These are phyloP conservation scores for Cheilosia vulpina DNA, from an alignment of 2,888 invertebrate genomes.

Conservation along the genomic window DNA sequence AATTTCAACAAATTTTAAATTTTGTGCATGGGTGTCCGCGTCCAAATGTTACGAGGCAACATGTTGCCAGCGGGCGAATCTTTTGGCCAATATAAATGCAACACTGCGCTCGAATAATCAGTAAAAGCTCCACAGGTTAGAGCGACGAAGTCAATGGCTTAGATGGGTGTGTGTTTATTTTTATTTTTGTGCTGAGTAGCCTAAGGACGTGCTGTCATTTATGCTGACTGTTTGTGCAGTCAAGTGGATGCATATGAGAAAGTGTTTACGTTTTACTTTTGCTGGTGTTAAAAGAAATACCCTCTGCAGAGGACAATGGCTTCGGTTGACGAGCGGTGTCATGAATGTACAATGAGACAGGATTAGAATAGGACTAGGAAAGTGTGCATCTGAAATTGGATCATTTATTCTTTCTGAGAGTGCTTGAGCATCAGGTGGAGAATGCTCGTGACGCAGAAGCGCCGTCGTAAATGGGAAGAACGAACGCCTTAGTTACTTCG, in stretches of 20 bases:
- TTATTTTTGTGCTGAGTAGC: neutral
- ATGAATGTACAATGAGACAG: conserved; percentile 40
- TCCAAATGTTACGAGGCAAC: conserved; percentile 39
- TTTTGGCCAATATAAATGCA: neutral
- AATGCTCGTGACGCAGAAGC: conserved; percentile 18
- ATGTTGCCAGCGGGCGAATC: conserved; percentile 34
- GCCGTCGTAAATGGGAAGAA: neutral
- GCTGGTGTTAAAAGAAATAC: conserved; percentile 9
- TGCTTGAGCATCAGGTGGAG: conserved; percentile 20
- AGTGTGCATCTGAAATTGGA: conserved; percentile 57
- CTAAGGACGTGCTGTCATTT: conserved; percentile 54
- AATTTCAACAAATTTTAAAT: conserved; percentile 41
- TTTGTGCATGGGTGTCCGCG: neutral
- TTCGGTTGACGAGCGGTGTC: conserved; percentile 39
- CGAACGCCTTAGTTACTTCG: neutral
- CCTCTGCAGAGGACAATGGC: conserved; percentile 65
- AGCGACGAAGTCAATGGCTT: conserved; percentile 67
- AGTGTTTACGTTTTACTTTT: conserved; percentile 49
- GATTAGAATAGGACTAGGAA: conserved; percentile 45
- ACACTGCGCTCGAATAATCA: conserved; percentile 21
- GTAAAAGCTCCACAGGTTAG: conserved; percentile 58
- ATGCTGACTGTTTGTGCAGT: conserved; percentile 64
- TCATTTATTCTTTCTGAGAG: conserved; percentile 49
- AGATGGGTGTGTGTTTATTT: neutral
- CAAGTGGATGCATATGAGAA: conserved; percentile 55